These are phyloP conservation scores for Ambastaia sidthimunki DNA, from an alignment of 2,797 vertebrate species.

Conservation along the genomic window DNA sequence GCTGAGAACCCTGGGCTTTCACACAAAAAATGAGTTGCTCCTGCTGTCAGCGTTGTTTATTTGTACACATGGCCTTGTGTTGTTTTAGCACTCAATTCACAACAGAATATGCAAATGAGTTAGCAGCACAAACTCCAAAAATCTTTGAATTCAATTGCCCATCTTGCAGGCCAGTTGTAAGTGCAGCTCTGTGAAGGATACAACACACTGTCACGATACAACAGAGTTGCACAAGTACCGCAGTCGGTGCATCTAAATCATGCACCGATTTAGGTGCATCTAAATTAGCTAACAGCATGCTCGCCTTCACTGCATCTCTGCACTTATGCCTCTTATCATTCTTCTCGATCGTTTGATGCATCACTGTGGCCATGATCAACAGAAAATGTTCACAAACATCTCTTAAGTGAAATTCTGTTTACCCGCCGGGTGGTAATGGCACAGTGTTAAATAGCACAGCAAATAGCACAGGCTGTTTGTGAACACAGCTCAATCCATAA, in stretches of 20 bases:
- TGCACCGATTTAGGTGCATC: too few relatives aligned
- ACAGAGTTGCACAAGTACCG: too few relatives aligned
- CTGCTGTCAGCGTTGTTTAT: background rate
- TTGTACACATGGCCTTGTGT: background rate
- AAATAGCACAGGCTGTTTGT: background rate
- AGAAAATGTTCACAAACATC: background rate
- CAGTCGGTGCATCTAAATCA: too few relatives aligned
- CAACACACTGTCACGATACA: too few relatives aligned
- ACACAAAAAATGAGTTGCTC: background rate
- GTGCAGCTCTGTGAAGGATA: too few relatives aligned
- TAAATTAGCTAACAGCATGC: too few relatives aligned
- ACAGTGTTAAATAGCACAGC: background rate
- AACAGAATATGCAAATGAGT: background rate
- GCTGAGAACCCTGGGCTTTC: background rate
- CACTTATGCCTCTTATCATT: background rate
- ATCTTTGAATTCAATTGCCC: background rate
- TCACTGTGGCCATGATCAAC: background rate
- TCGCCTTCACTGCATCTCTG: background rate
- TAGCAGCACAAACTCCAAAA: background rate
- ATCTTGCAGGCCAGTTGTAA: background rate
- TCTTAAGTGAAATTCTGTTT: background rate
- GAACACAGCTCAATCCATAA: background rate
- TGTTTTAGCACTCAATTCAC: background rate
- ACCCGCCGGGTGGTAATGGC: background rate
- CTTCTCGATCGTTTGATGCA: background rate